A percentile compares a stretch with the other conserved stretches of the same genome.
Evolutionary conservation across 2,797 vertebrate species (phyloP).

Genomic region (Scomberomorus guttatus): DNA sequence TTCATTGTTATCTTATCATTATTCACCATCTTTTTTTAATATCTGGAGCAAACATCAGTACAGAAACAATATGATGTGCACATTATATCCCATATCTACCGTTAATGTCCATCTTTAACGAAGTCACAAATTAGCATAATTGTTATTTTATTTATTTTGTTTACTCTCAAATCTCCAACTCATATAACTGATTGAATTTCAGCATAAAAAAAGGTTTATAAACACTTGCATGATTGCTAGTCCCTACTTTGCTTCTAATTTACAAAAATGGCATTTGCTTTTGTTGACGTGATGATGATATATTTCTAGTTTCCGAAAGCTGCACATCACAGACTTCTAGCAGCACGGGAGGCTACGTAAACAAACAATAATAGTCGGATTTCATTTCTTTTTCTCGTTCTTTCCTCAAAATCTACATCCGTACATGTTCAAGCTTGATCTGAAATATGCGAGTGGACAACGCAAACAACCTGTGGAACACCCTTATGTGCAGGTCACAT

Average conservation of each 20-base stretch:
- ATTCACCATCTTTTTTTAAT: conserved; percentile 1
- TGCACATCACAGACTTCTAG: too few species aligned
- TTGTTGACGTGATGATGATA: not conserved
- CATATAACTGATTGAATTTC: not conserved
- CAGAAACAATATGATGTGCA: not conserved
- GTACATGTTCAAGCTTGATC: too few species aligned
- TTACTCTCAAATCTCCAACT: not conserved
- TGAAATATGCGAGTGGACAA: too few species aligned
- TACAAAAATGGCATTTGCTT: not conserved
- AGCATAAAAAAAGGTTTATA: not conserved
- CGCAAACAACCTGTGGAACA: too few species aligned
- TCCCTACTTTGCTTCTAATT: too few species aligned
- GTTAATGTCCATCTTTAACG: not conserved
- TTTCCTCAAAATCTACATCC: too few species aligned
- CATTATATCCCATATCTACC: not conserved
- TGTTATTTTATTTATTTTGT: too few species aligned
- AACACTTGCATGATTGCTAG: not conserved
- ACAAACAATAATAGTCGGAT: too few species aligned
- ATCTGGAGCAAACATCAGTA: not conserved
- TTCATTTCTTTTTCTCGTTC: too few species aligned
- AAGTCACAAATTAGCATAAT: not conserved
- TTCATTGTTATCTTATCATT: conserved; percentile 18
- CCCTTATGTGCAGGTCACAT: not conserved
- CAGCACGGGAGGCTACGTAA: too few species aligned
- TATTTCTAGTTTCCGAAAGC: not conserved